These are phyloP conservation scores for Andrena hattorfiana DNA, from an alignment of 2,888 invertebrate species.

Conservation along the genomic window DNA sequence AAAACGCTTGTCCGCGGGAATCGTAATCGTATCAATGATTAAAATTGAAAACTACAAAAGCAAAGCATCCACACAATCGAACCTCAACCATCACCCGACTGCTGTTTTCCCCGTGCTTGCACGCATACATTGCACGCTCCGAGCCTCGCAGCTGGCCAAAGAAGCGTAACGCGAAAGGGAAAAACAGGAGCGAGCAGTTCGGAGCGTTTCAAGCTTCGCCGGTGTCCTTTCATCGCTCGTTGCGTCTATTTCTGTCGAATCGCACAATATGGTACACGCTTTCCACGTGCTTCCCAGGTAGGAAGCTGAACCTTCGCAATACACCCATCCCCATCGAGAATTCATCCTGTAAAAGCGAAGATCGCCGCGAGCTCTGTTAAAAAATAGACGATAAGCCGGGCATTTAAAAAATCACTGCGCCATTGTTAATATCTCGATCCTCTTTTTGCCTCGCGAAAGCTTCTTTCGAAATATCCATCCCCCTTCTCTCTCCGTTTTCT, in stretches of 20 bases:
- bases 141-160: slow-evolving; percentile 12
- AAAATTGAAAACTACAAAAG: not conserved
- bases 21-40: not conserved
- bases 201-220: slow-evolving; percentile 7
- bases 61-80: not conserved
- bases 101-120: not conserved
- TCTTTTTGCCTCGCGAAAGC: not conserved
- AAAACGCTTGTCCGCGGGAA: not conserved
- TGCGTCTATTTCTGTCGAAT: not conserved
- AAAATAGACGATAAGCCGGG: not conserved
- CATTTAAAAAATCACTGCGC: not conserved
- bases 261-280: not conserved
- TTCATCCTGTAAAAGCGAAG: not conserved
- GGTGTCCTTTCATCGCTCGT: not conserved
- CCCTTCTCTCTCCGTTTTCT: not conserved
- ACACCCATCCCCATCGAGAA: not conserved
- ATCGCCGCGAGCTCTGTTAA: not conserved
- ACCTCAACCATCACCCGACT: not conserved
- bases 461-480: not conserved
- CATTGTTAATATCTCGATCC: not conserved
- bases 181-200: not conserved
- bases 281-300: not conserved
- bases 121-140: slow-evolving; percentile 3
- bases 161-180: slow-evolving; percentile 4
- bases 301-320: not conserved